Percentiles rank a stretch among this genome's conserved stretches.
These are phyloP conservation scores for Drosophila grimshawi DNA, from an alignment of 1,140 invertebrate genomes.

Conservation along the genomic window DNA sequence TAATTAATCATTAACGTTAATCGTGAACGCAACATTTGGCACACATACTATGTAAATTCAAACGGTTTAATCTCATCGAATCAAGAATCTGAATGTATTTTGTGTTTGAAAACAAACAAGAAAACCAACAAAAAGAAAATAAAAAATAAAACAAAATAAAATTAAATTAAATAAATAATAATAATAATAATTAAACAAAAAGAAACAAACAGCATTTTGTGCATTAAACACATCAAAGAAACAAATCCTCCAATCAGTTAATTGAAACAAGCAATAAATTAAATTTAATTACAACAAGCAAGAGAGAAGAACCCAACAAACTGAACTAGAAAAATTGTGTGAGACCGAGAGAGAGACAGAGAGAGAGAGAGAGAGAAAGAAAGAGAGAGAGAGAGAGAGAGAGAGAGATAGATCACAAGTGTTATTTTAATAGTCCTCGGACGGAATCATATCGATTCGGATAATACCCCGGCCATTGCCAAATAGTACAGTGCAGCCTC, in stretches of 20 bases:
- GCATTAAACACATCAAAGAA: slow-evolving; percentile 8
- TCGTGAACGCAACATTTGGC: not conserved
- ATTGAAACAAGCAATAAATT: slow-evolving; percentile 1
- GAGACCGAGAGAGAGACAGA: too few relatives aligned
- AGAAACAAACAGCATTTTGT: slow-evolving; percentile 10
- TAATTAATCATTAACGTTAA: slow-evolving; percentile 1
- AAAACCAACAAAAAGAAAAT: not conserved
- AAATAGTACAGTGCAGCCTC: slow-evolving; percentile 39
- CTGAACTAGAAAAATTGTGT: not conserved
- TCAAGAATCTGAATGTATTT: not conserved
- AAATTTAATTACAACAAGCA: not conserved
- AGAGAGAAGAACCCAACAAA: not conserved
- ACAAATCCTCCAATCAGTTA: not conserved
- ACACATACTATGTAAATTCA: not conserved
- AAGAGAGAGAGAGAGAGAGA: too few relatives aligned
- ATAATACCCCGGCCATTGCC: slow-evolving; percentile 18
- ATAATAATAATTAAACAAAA: not conserved
- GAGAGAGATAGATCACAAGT: not conserved
- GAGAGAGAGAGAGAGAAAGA: not conserved
- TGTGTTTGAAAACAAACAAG: not conserved
- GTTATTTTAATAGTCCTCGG: not conserved
- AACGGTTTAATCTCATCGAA: not conserved
- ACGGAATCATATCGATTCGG: slow-evolving; percentile 2
- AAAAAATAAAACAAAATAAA: not conserved
- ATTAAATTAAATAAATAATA: not conserved